These are phyloP conservation scores for Prochilodus magdalenae DNA, from an alignment of 2,113 vertebrate genomes.

Conservation along the genomic window DNA sequence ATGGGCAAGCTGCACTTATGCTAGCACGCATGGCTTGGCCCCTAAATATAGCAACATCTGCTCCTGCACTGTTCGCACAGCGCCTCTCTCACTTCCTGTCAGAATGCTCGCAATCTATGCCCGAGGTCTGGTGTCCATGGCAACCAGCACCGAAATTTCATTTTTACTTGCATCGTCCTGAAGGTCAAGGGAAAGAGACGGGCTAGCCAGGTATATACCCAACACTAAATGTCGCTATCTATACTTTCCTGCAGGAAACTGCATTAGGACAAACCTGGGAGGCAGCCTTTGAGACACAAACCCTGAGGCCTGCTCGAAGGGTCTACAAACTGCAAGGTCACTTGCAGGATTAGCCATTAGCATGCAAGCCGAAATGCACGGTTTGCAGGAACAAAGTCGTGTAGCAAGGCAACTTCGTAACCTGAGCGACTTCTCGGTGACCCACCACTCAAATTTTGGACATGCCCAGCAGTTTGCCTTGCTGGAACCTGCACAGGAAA, in stretches of 20 bases:
- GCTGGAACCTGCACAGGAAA: too few species aligned
- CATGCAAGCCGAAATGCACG: neutral
- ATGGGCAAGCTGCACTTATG: constrained; percentile 37
- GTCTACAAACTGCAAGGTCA: neutral
- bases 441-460: neutral
- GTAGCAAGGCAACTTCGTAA: neutral
- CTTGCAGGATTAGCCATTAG: neutral
- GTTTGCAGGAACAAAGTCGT: neutral
- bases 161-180: neutral
- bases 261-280: too few species aligned
- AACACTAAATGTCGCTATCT: neutral
- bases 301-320: neutral
- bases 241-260: neutral
- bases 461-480: neutral
- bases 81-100: constrained; percentile 31
- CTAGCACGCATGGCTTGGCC: constrained; percentile 26
- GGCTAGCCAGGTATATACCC: neutral
- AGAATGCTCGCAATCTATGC: constrained; percentile 2
- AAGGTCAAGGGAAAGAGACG: neutral
- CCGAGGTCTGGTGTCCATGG: constrained; percentile 28
- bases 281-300: neutral
- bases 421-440: neutral
- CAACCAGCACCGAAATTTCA: constrained; percentile 26
- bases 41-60: constrained; percentile 22
- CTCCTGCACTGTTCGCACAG: constrained; percentile 2